A percentile compares a stretch with the other conserved stretches of the same genome.
These are phyloP conservation scores for Pelosia muscerda DNA, from an alignment of 2,888 invertebrate genomes.

Conservation along the genomic window DNA sequence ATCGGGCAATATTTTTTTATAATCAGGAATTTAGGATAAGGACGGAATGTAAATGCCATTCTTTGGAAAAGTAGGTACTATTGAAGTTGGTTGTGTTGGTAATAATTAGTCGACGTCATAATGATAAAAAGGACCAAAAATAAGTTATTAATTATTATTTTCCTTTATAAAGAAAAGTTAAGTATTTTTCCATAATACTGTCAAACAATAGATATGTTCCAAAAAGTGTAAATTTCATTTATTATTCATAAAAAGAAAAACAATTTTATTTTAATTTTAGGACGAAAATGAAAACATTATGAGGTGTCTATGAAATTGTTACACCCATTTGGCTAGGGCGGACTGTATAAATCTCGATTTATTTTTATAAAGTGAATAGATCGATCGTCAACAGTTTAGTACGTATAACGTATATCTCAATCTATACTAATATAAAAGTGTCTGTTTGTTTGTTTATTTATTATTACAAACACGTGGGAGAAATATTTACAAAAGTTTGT, in stretches of 20 bases:
- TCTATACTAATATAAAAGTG: not conserved
- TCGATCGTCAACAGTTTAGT: not conserved
- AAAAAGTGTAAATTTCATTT: not conserved
- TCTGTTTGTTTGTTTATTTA: not conserved
- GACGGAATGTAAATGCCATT: no score
- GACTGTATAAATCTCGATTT: not conserved
- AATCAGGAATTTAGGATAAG: no score
- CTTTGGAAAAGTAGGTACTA: no score
- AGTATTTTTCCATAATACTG: no score
- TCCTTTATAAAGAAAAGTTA: no score
- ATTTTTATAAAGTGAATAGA: not conserved
- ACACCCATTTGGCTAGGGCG: not conserved
- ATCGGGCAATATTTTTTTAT: constrained; percentile 21
- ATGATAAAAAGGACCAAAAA: no score
- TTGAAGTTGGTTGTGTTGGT: no score
- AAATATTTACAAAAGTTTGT: not conserved
- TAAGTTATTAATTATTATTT: no score
- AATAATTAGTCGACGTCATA: no score
- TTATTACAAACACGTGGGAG: not conserved
- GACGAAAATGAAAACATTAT: not conserved
- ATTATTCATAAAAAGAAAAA: not conserved
- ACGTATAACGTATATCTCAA: no score
- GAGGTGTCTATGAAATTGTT: constrained; percentile 2
- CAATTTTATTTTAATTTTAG: not conserved
- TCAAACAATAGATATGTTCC: no score